These are phyloP conservation scores for Nematopogon swammerdamellus DNA, from an alignment of 2,888 invertebrate species.

Conservation along the genomic window DNA sequence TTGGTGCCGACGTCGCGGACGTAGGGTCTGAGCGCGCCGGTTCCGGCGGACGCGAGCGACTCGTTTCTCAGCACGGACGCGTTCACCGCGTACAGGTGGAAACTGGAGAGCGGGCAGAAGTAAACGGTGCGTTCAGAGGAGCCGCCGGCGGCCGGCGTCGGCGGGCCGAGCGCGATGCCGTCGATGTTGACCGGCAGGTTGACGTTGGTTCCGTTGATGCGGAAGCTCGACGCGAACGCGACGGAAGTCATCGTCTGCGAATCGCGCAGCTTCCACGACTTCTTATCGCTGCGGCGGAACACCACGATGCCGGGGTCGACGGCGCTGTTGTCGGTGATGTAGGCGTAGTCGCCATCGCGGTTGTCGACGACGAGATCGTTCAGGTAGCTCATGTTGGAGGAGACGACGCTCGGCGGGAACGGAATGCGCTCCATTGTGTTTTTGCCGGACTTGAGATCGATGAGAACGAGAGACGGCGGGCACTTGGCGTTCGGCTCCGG, in stretches of 20 bases:
- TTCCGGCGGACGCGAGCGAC: slow-evolving; percentile 27
- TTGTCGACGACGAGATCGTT: slow-evolving; percentile 73
- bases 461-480: slow-evolving; percentile 64
- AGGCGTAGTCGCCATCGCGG: slow-evolving; percentile 66
- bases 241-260: slow-evolving; percentile 61
- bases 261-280: slow-evolving; percentile 70
- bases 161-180: slow-evolving; percentile 69
- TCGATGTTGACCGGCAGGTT: slow-evolving; percentile 62
- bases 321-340: slow-evolving; percentile 68
- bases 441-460: slow-evolving; percentile 61
- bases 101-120: slow-evolving; percentile 67
- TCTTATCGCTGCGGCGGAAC: slow-evolving; percentile 60
- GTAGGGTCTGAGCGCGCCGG: slow-evolving; percentile 32
- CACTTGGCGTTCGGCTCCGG: slow-evolving; percentile 54
- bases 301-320: slow-evolving; percentile 71
- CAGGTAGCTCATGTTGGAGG: slow-evolving; percentile 56
- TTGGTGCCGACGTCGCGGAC: slow-evolving; percentile 62
- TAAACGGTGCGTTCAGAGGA: slow-evolving; percentile 53
- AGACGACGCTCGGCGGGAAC: slow-evolving; percentile 60
- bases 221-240: slow-evolving; percentile 55
- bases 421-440: slow-evolving; percentile 55
- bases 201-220: slow-evolving; percentile 56
- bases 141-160: slow-evolving; percentile 31
- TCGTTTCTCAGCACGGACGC: slow-evolving; percentile 59
- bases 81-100: slow-evolving; percentile 62